A percentile compares a stretch with the other conserved stretches of the same genome.
phyloP scores from a whole-genome alignment of 2,888 invertebrate genomes.

The Thera britannica region DNA sequence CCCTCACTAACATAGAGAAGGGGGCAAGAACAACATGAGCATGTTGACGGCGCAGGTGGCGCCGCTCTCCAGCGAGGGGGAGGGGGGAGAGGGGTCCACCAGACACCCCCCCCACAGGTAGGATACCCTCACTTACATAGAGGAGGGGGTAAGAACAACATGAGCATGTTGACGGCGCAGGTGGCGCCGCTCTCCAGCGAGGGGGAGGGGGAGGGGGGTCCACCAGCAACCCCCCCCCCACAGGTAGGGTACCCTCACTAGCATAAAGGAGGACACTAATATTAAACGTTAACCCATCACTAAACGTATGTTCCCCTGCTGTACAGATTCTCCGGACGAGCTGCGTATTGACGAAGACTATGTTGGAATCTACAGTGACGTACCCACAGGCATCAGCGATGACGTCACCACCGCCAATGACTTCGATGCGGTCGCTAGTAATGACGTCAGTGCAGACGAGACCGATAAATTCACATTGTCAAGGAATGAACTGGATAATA shows the following conservation, averaged over 20 bases:
- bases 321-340: neutral
- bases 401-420: neutral
- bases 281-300: neutral
- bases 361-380: neutral
- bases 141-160: slow-evolving; percentile 30
- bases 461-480: neutral
- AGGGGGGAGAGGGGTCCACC: neutral
- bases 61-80: slow-evolving; percentile 27
- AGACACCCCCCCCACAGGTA: neutral
- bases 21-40: slow-evolving; percentile 31
- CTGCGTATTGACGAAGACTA: neutral
- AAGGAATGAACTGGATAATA: neutral
- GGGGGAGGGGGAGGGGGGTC: too few species aligned
- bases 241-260: too few species aligned
- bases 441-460: neutral
- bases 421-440: neutral
- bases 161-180: slow-evolving; percentile 43
- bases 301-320: neutral
- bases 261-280: too few species aligned
- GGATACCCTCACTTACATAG: neutral
- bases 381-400: neutral
- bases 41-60: slow-evolving; percentile 48
- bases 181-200: slow-evolving; percentile 40
- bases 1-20: too few species aligned
- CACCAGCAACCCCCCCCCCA: too few species aligned